Percentiles rank a stretch among this genome's conserved stretches.
Evolutionary conservation across 2,113 vertebrate genomes (phyloP).

Genomic region (Eidolon helvum): DNA sequence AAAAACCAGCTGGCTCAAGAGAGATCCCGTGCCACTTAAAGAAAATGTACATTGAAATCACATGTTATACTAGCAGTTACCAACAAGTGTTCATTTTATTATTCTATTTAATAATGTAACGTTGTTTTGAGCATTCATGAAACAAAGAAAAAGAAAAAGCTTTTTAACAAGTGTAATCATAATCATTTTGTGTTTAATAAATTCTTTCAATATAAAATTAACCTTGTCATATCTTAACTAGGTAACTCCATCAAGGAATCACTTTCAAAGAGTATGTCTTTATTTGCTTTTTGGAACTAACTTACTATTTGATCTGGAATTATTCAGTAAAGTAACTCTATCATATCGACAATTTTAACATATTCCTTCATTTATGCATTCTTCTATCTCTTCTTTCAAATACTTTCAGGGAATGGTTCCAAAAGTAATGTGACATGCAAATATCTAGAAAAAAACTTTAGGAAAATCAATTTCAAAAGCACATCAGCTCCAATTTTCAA

Average conservation of each 20-base stretch:
- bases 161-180: background rate
- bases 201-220: background rate
- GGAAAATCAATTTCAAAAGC: background rate
- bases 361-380: background rate
- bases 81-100: background rate
- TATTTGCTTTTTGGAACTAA: background rate
- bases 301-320: background rate
- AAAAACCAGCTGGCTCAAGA: background rate
- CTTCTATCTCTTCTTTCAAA: background rate
- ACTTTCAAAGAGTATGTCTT: background rate
- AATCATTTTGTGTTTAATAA: background rate
- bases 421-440: background rate
- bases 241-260: background rate
- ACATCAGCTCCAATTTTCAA: conserved; percentile 24
- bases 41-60: background rate
- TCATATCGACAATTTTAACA: background rate
- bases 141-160: background rate
- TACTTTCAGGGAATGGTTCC: background rate
- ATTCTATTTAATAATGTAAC: background rate
- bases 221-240: background rate
- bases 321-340: background rate
- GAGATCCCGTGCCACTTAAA: background rate
- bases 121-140: background rate
- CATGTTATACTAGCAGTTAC: background rate
- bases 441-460: background rate